phyloP scores from a whole-genome alignment of 2,797 vertebrate genomes.

The Capromys pilorides region DNA sequence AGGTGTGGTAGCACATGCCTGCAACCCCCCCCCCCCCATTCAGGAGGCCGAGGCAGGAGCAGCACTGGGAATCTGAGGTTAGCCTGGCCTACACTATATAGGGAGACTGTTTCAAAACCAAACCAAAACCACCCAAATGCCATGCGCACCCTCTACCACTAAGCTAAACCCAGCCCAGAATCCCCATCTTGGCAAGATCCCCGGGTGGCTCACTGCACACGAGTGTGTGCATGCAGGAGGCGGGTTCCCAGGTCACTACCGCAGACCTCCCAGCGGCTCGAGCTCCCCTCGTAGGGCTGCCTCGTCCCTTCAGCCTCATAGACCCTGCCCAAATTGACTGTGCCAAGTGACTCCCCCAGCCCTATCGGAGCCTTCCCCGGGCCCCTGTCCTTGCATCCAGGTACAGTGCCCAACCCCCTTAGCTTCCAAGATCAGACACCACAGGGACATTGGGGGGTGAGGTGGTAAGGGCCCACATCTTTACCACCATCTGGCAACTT shows the following conservation, averaged over 20 bases:
- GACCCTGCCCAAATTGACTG: not conserved
- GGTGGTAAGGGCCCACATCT: not conserved
- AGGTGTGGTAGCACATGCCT: not conserved
- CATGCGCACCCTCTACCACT: not conserved
- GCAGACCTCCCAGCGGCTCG: not conserved
- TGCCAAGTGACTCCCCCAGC: not conserved
- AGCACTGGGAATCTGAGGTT: not conserved
- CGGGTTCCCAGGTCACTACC: not conserved
- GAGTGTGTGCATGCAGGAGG: not conserved
- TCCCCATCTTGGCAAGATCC: not conserved
- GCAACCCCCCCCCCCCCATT: not conserved
- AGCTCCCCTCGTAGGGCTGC: too few species aligned
- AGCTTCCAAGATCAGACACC: not conserved
- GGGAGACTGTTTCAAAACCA: not conserved
- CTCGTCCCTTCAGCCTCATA: not conserved
- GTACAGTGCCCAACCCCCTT: not conserved
- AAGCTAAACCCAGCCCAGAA: not conserved
- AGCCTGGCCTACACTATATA: not conserved
- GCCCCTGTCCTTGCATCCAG: not conserved
- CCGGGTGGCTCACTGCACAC: not conserved
- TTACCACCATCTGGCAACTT: not conserved
- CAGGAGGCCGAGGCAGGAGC: not conserved
- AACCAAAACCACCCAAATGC: not conserved
- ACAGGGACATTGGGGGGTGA: accelerated
- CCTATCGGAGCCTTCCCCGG: not conserved